Evolutionary conservation across 2,888 invertebrate species (phyloP).

Genomic region (Papilio elwesi): DNA sequence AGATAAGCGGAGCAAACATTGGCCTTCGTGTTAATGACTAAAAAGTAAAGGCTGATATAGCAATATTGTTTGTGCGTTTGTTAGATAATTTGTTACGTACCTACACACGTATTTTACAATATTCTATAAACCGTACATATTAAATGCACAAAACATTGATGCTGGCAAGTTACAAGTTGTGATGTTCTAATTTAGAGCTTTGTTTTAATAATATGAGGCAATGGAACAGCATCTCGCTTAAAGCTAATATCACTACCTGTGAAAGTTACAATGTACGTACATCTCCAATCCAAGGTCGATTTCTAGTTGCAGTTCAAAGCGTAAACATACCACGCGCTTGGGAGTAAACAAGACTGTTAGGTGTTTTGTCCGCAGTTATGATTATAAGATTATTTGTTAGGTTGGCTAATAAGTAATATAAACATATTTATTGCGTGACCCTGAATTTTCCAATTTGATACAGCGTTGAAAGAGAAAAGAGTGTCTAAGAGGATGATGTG

Average conservation of each 20-base stretch:
- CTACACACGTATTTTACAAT: background rate
- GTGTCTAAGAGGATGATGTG: background rate
- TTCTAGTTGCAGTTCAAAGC: background rate
- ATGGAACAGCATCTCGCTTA: background rate
- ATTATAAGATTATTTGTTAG: too few relatives aligned
- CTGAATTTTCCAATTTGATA: too few relatives aligned
- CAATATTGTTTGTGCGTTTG: conserved; percentile 27
- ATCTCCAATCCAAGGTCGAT: background rate
- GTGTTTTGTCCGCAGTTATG: background rate
- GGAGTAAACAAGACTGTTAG: background rate
- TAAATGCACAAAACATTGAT: background rate
- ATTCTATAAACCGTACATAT: background rate
- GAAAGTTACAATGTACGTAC: background rate
- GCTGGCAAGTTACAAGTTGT: background rate
- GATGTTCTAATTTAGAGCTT: background rate
- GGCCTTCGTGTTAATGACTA: conserved; percentile 35
- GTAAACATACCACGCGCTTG: background rate
- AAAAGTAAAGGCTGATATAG: conserved; percentile 38
- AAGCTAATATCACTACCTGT: background rate
- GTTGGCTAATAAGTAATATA: too few relatives aligned
- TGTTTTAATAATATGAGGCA: background rate
- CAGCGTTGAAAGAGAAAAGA: background rate
- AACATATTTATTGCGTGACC: too few relatives aligned
- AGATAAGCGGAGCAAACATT: conserved; percentile 35
- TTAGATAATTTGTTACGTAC: background rate